These are phyloP conservation scores for Scatophagus argus DNA, from an alignment of 2,113 vertebrate genomes.

Conservation along the genomic window DNA sequence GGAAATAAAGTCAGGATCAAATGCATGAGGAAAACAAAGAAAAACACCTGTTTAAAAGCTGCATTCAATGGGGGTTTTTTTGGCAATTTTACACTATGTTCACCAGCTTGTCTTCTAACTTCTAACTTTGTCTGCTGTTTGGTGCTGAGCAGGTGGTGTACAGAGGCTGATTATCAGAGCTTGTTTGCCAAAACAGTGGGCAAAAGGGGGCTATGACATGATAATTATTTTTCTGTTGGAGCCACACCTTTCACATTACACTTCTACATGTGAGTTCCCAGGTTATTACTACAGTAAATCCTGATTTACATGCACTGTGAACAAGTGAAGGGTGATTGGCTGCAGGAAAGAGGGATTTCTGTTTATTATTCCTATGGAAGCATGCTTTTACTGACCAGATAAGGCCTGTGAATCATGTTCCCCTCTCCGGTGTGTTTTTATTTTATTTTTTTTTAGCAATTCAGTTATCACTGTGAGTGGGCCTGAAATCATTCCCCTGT, in stretches of 20 bases:
- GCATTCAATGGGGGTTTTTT: too few species aligned
- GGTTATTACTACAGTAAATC: too few species aligned
- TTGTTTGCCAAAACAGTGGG: neutral
- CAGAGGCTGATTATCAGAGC: neutral
- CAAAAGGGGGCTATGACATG: neutral
- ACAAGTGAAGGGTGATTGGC: neutral
- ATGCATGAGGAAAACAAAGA: too few species aligned
- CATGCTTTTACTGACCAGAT: neutral
- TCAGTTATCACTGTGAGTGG: neutral
- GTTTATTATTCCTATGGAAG: slow-evolving; percentile 19
- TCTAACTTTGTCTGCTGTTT: neutral
- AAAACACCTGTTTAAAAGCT: too few species aligned
- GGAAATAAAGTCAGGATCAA: too few species aligned
- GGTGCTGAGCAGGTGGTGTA: neutral
- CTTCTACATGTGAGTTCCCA: too few species aligned
- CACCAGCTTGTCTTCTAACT: neutral
- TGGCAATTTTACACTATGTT: neutral
- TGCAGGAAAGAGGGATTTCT: neutral
- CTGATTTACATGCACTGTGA: neutral
- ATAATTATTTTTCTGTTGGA: too few species aligned
- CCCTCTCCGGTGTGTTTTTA: neutral
- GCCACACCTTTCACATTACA: neutral
- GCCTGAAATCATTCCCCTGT: slow-evolving; percentile 8
- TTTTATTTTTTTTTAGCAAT: neutral
- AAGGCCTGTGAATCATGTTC: neutral